Conservation (phyloP, 1,140 invertebrate species). For the Platyura marginata region DNA sequence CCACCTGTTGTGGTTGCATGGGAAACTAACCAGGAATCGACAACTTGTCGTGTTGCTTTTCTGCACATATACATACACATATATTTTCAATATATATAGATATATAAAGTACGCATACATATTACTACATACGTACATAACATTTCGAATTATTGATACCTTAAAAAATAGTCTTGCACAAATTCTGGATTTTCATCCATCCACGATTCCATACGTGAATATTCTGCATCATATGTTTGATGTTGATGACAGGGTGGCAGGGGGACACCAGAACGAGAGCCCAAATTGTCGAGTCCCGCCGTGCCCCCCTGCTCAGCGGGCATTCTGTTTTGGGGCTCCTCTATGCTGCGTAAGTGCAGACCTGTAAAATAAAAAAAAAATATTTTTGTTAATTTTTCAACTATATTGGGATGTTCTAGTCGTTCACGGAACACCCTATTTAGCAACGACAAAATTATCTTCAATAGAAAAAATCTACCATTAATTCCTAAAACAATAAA, state of each 20-base stretch:
- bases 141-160: no score
- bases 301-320: slow-evolving; percentile 41
- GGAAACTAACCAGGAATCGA: slow-evolving; percentile 79
- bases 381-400: no score
- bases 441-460: no score
- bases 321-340: slow-evolving; percentile 43
- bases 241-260: slow-evolving; percentile 23
- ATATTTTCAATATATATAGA: no score
- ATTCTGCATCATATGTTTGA: slow-evolving; percentile 58
- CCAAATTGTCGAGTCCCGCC: slow-evolving; percentile 27
- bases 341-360: slow-evolving; percentile 60
- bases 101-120: not conserved
- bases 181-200: slow-evolving; percentile 92
- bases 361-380: slow-evolving; percentile 26
- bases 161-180: slow-evolving; percentile 84
- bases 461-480: no score
- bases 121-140: no score
- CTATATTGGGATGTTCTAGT: no score
- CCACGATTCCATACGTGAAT: slow-evolving; percentile 78
- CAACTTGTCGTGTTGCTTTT: slow-evolving; percentile 78
- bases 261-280: slow-evolving; percentile 30
- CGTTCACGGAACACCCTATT: no score
- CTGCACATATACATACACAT: no score
- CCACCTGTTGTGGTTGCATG: slow-evolving; percentile 66
- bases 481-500: no score